Evolutionary conservation across 2,797 vertebrate genomes (phyloP).

Genomic region (Ambastaia sidthimunki): DNA sequence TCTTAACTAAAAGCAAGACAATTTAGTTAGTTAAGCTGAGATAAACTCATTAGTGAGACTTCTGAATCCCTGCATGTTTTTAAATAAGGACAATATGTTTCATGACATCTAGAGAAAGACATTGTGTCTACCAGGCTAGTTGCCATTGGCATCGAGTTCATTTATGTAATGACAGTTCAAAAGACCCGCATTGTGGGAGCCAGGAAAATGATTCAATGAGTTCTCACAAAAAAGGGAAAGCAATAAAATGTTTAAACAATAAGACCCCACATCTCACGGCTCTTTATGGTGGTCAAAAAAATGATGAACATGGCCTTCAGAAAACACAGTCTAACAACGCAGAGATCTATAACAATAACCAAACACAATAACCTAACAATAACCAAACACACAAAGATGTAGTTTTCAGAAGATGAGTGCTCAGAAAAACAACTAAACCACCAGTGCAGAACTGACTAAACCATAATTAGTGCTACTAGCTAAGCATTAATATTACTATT

Average conservation of each 20-base stretch:
- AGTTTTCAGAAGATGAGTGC: neutral
- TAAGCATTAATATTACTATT: neutral
- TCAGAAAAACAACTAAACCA: too few species aligned
- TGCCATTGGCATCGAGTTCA: neutral
- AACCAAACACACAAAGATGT: constrained; percentile 6
- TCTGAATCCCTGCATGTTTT: neutral
- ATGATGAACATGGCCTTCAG: constrained; percentile 12
- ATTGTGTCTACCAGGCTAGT: neutral
- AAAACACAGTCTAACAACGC: constrained; percentile 17
- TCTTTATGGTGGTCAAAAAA: constrained; percentile 10
- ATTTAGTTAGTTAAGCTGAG: neutral
- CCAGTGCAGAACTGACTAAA: too few species aligned
- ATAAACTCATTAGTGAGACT: neutral
- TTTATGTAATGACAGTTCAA: constrained; percentile 25
- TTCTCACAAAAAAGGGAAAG: constrained; percentile 47
- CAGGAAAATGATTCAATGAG: constrained; percentile 26
- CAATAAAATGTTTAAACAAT: constrained; percentile 46
- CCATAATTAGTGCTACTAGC: neutral
- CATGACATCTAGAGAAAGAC: constrained; percentile 22
- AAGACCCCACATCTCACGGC: neutral
- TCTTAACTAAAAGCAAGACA: neutral
- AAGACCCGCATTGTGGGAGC: constrained; percentile 25
- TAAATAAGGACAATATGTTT: constrained; percentile 2
- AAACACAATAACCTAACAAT: neutral
- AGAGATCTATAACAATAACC: neutral